Evolutionary conservation across 2,113 vertebrate genomes (phyloP).

Genomic region (Brienomyrus brachyistius): DNA sequence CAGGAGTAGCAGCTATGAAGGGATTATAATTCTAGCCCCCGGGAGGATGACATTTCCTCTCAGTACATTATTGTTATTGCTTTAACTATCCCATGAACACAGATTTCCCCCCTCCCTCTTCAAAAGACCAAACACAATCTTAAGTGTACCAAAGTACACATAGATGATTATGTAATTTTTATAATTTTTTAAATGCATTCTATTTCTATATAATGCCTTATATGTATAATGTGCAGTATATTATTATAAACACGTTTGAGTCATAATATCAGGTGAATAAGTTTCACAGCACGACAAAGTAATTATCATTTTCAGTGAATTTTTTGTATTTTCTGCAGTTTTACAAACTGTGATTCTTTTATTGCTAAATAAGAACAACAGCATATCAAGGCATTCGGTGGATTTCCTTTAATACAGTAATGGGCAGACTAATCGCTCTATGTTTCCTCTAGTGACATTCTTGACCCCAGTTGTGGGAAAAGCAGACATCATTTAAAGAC

Average conservation of each 20-base stretch:
- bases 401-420: not conserved
- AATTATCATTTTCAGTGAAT: not conserved
- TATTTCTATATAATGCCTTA: not conserved
- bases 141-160: not conserved
- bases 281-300: not conserved
- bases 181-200: not conserved
- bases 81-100: not conserved
- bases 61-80: not conserved
- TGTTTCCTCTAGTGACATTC: not conserved
- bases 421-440: not conserved
- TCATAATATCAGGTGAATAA: not conserved
- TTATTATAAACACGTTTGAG: not conserved
- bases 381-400: not conserved
- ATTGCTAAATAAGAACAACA: not conserved
- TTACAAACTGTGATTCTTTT: not conserved
- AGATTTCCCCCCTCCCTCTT: not conserved
- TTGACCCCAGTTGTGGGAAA: not conserved
- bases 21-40: not conserved
- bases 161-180: not conserved
- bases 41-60: not conserved
- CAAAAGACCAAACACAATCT: not conserved
- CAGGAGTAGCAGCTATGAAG: conserved; percentile 13
- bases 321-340: not conserved
- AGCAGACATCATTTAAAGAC: not conserved
- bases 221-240: not conserved